Percentiles rank a stretch among this genome's conserved stretches.
Evolutionary conservation across 2,797 vertebrate genomes (phyloP).

Genomic region (Vipera ursinii): DNA sequence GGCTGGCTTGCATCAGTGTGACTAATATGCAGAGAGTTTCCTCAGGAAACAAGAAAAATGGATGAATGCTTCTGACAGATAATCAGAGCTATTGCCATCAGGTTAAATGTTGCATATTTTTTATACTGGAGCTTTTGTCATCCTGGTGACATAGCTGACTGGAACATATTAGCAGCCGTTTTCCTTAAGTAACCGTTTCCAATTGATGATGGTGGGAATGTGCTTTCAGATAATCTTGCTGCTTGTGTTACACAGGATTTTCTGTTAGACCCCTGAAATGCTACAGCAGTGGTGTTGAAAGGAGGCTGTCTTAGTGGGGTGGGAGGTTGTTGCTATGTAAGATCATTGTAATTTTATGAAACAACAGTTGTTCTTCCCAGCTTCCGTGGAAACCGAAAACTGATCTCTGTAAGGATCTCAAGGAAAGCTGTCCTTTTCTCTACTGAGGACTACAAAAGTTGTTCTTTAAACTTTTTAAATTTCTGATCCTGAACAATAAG

Average conservation of each 20-base stretch:
- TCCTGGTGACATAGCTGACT: slow-evolving; percentile 15
- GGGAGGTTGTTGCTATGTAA: slow-evolving; percentile 34
- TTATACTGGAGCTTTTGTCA: slow-evolving; percentile 18
- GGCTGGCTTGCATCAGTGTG: slow-evolving; percentile 29
- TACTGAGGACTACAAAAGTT: neutral
- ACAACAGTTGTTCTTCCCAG: neutral
- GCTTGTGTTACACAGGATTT: slow-evolving; percentile 56
- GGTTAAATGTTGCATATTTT: slow-evolving; percentile 14
- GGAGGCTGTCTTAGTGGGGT: neutral
- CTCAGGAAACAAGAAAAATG: slow-evolving; percentile 31
- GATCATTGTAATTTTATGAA: slow-evolving; percentile 42
- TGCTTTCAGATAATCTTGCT: slow-evolving; percentile 44
- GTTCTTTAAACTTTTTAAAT: neutral
- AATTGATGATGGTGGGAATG: slow-evolving; percentile 59
- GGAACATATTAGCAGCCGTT: slow-evolving; percentile 41
- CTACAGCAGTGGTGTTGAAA: slow-evolving; percentile 42
- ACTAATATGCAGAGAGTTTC: slow-evolving; percentile 5
- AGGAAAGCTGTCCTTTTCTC: neutral
- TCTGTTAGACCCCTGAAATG: slow-evolving; percentile 51
- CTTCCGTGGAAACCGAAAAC: slow-evolving; percentile 1
- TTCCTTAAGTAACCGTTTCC: slow-evolving; percentile 61
- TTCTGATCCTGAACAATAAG: neutral
- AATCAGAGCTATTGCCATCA: neutral
- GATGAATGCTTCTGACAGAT: neutral
- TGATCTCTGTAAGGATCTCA: slow-evolving; percentile 18